Base-by-base conservation (phyloP, 2,797 vertebrate species). In the Phylloscopus collybita region DNA sequence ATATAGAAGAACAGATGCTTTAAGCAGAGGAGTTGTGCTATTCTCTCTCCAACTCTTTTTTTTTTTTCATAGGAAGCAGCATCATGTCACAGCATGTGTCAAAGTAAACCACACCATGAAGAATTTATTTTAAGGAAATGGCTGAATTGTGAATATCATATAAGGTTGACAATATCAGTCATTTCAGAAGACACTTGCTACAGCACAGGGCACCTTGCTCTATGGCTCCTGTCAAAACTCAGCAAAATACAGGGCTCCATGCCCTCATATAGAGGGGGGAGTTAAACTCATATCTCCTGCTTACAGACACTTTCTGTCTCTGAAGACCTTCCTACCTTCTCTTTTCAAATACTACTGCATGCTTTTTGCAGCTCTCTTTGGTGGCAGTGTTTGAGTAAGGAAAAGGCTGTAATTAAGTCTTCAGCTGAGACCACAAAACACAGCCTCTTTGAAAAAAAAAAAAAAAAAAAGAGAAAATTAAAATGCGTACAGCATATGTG, bases 401-500 rank as follows among this genome's bases (percentile, higher is more conserved):
- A 22, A 79, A 91, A 61, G 56, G 13, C 47, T 69, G 62, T 79
- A 72, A 93, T 88, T 90, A 88, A 82, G 17, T 80, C 30, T 87
- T 93, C 80, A 85, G 16, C 9, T 95, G 62, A 92, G 29, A 72
- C n/a, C 60, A 70, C 38, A 76, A 95, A 93, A 69, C 16, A 72
- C 26, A 91, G 32, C 5, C n/a, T 69, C 10, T 61, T 22, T 86
- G 47, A 70, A 57, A 80, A 29, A 91, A 95, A 91, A 69, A n/a
- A n/a, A 83, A 32, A 91, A 94, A 91, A 95, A 47, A 92, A 83
- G 25, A 88, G 51, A 86, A 91, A 89, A 90, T 92, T 82, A 59
- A 95, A 94, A 86, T 85, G 47, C 72, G 50, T 81, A 40, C 25
- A 65, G 16, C 20, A 32, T 75, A 76, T 73, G 29, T 72, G 32